phyloP scores from a whole-genome alignment of 2,888 invertebrate genomes.

The Habrosyne pyritoides region DNA sequence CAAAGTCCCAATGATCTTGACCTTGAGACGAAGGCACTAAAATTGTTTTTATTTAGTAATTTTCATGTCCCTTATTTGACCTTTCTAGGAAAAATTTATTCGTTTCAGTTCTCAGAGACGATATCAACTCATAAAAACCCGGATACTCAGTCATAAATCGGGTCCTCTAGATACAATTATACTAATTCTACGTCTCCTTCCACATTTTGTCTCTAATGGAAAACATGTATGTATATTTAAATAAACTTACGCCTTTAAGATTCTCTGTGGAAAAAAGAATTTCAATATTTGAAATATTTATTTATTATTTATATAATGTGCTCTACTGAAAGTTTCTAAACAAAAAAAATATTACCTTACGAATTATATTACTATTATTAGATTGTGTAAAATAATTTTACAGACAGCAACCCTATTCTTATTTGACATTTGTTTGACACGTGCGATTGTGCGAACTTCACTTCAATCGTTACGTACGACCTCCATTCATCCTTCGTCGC shows the following conservation, averaged over 20 bases:
- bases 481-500: conserved; percentile 79
- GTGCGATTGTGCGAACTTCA: conserved; percentile 29
- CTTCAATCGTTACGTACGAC: conserved; percentile 51
- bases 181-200: neutral
- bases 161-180: neutral
- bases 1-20: neutral
- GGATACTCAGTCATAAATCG: conserved; percentile 1
- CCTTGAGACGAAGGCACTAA: neutral
- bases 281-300: no score
- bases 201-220: no score
- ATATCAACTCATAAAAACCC: conserved; percentile 2
- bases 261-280: no score
- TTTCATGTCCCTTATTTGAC: neutral
- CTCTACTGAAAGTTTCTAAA: no score
- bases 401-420: no score
- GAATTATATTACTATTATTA: no score
- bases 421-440: conserved; percentile 14
- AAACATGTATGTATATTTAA: no score
- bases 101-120: neutral
- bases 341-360: no score
- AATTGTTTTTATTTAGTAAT: neutral
- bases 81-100: no score
- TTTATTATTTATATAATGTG: no score
- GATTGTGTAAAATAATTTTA: no score
- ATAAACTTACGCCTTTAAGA: no score